Conservation (phyloP, 1,140 invertebrate genomes). For the Sinella curviseta region DNA sequence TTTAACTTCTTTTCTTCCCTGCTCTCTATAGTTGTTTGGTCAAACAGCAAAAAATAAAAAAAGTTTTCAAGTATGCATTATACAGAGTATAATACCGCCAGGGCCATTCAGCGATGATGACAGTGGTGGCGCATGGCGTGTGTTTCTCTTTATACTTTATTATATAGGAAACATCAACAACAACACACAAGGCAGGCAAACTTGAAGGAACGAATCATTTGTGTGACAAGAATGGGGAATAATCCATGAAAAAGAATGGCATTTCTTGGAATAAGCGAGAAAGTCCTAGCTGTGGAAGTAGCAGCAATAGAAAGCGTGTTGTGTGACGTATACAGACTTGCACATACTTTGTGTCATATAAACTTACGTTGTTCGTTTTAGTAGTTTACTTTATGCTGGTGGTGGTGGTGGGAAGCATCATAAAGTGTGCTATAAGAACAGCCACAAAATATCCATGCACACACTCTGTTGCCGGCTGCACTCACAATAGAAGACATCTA, state of each 20-base stretch:
- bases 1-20: too few relatives aligned
- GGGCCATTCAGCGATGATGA: too few relatives aligned
- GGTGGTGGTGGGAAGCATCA: not conserved
- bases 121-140: too few relatives aligned
- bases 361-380: too few relatives aligned
- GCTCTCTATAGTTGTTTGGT: too few relatives aligned
- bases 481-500: not conserved
- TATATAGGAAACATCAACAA: not conserved
- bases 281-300: not conserved
- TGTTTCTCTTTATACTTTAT: not conserved
- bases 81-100: too few relatives aligned
- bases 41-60: too few relatives aligned
- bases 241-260: not conserved
- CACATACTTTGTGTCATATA: too few relatives aligned
- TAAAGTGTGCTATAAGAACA: not conserved
- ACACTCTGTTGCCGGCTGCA: not conserved
- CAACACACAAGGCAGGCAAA: not conserved
- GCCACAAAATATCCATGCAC: not conserved
- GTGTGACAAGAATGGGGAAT: slow-evolving; percentile 8
- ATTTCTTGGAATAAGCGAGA: not conserved
- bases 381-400: not conserved
- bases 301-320: too few relatives aligned
- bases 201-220: slow-evolving; percentile 1
- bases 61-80: too few relatives aligned
- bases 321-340: too few relatives aligned